Evolutionary conservation across 2,797 vertebrate genomes (phyloP), one percentile per base, ranked within the genome.

Genomic region (Geotria australis): DNA sequence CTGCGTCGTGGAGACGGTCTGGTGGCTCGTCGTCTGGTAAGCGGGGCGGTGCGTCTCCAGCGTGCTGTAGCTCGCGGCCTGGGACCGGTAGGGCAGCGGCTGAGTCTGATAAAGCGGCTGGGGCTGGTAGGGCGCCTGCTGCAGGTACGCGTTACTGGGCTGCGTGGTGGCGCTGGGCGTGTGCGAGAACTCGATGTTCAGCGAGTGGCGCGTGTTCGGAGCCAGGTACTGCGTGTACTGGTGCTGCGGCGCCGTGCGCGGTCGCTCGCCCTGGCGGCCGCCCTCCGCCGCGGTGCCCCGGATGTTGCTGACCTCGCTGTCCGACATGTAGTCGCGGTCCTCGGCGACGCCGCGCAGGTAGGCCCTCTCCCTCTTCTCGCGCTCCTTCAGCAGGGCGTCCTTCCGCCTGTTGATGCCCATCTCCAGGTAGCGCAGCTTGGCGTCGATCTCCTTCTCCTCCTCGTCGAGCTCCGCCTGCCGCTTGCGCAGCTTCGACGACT

Each of bases 371-470:
- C 89, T 74, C 66, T 99, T 98, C 69, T 99, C 93, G 65, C 93
- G 77, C 66, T 99, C 93, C 66, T 99, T 91, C 56, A 99, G 70
- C 56, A 99, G 70, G 38, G 77, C 93, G 63, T 99, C 93, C 69
- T 99, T 99, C 60, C 93, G 80, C 49, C 93, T 74, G 65, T 95
- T 99, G 68, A 99, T 99, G 65, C 93, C 93, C 93, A 99, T 91
- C 73, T 99, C 93, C 61, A 99, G 70, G 70, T 99, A 99, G 61
- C 93, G 74, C 60, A 99, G 65, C 58, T 95, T 99, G 62, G 91
- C 91, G 63, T 99, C 91, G 62, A 99, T 99, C 68, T 99, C 93
- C 66, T 98, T 99, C 68, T 99, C 93, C 61, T 99, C 93, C 68
- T 99, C 89, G 66, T 99, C 93, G 59, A 99, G 73, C 67, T 99